phyloP scores from a whole-genome alignment of 1,140 invertebrate genomes.

The Ridgeia piscesae region DNA sequence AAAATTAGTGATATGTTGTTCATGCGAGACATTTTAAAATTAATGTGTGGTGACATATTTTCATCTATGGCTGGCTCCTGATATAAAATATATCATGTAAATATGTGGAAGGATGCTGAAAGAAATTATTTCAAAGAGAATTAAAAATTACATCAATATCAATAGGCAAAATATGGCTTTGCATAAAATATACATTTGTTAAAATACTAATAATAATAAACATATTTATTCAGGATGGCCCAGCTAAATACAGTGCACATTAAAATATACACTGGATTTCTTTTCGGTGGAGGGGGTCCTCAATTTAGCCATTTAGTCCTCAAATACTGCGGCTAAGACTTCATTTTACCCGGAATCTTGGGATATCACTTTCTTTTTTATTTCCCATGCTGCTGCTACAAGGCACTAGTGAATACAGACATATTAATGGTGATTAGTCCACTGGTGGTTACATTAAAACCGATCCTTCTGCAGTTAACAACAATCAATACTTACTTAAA shows the following conservation, averaged over 20 bases:
- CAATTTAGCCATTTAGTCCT: no score
- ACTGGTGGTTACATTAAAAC: background rate
- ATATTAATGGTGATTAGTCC: background rate
- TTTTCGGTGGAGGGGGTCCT: no score
- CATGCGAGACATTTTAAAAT: background rate
- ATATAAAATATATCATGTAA: background rate
- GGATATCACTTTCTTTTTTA: background rate
- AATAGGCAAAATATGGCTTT: background rate
- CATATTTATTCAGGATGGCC: no score
- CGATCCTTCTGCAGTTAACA: background rate
- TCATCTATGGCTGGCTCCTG: background rate
- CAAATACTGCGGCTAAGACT: background rate
- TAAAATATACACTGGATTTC: no score
- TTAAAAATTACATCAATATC: slow-evolving; percentile 50
- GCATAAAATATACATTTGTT: background rate
- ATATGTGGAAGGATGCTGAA: background rate
- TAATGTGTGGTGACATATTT: background rate
- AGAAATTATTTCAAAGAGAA: slow-evolving; percentile 41
- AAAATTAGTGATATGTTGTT: background rate
- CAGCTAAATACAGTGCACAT: no score
- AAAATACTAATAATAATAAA: no score
- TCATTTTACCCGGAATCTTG: background rate
- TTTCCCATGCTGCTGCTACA: background rate
- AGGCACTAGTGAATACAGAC: background rate
- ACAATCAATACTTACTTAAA: background rate